These are phyloP conservation scores for Limnephilus rhombicus DNA, from an alignment of 2,888 invertebrate genomes.

Conservation along the genomic window DNA sequence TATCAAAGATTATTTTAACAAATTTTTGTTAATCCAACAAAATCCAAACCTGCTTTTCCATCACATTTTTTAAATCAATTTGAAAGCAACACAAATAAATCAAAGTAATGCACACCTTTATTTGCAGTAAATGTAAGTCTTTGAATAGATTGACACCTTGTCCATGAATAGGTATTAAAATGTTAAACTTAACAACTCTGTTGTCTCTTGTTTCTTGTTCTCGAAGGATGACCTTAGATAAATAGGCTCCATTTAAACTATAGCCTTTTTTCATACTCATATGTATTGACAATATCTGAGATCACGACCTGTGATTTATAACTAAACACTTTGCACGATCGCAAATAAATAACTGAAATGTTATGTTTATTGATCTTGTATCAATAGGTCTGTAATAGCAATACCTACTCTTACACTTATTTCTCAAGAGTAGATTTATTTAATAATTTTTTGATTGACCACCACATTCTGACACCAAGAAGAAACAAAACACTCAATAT, in stretches of 20 bases:
- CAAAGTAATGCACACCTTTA: background rate
- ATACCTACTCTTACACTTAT: background rate
- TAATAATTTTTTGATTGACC: too few relatives aligned
- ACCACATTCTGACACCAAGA: too few relatives aligned
- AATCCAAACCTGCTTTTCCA: background rate
- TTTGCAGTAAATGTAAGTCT: background rate
- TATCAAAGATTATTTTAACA: background rate
- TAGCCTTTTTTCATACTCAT: background rate
- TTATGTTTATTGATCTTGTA: background rate
- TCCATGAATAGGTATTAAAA: background rate
- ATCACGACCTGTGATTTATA: slow-evolving; percentile 29
- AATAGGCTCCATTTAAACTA: background rate
- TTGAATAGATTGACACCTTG: background rate
- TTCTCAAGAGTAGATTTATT: background rate
- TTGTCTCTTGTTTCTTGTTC: background rate
- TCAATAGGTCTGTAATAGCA: background rate
- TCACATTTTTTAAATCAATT: background rate
- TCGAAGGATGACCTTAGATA: background rate
- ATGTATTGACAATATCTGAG: background rate
- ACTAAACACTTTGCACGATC: slow-evolving; percentile 27
- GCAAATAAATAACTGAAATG: background rate
- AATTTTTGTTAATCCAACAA: too few relatives aligned
- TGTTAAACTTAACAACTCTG: background rate
- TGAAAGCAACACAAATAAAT: background rate
- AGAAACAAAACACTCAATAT: too few relatives aligned